Evolutionary conservation across 2,113 vertebrate species (phyloP).

Genomic region (Diadophis punctatus): DNA sequence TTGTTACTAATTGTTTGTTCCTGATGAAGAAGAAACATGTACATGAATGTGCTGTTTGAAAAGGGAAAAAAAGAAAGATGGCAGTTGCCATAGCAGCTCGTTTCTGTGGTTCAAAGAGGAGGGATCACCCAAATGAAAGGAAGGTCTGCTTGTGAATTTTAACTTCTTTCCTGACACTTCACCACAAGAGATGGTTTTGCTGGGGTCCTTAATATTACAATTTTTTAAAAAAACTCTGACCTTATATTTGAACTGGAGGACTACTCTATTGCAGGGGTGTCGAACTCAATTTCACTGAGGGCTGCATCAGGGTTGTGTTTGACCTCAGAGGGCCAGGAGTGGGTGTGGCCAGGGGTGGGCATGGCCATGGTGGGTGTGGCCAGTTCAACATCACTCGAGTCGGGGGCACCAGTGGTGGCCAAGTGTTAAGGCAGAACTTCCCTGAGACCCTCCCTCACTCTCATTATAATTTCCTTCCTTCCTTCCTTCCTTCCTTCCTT

Average conservation of each 20-base stretch:
- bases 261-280: no score
- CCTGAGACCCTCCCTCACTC: no score
- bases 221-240: background rate
- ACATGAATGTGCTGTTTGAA: slow-evolving; percentile 63
- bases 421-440: no score
- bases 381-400: no score
- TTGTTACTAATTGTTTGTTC: slow-evolving; percentile 84
- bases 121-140: slow-evolving; percentile 44
- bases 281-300: no score
- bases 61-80: slow-evolving; percentile 54
- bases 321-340: no score
- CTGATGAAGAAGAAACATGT: slow-evolving; percentile 72
- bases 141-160: slow-evolving; percentile 10
- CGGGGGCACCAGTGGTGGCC: no score
- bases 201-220: slow-evolving; percentile 10
- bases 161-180: slow-evolving; percentile 42
- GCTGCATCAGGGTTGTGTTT: no score
- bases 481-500: no score
- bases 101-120: slow-evolving; percentile 63
- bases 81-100: slow-evolving; percentile 59
- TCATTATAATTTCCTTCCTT: no score
- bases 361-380: no score
- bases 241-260: background rate
- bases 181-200: slow-evolving; percentile 13
- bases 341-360: no score